Conservation (phyloP, 2,888 invertebrate genomes). For the Elgonia sp. region DNA sequence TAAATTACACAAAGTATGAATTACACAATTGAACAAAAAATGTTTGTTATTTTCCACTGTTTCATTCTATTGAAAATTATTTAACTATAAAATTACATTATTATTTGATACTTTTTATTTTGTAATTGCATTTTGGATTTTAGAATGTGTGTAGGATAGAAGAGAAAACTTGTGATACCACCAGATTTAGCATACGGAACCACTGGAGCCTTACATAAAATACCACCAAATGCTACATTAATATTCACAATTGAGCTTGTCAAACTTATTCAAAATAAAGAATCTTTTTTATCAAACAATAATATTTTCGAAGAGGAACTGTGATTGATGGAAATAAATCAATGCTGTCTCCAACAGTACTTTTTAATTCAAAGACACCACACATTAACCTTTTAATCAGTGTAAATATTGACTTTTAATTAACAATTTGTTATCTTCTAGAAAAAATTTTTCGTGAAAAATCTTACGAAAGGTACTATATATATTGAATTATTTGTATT, state of each 20-base stretch:
- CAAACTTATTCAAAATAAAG: conserved; percentile 91
- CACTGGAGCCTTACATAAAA: conserved; percentile 93
- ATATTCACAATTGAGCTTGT: conserved; percentile 94
- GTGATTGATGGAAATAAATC: conserved; percentile 52
- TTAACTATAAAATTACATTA: background rate
- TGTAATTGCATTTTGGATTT: conserved; percentile 75
- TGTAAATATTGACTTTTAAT: background rate
- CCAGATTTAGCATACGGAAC: conserved; percentile 95
- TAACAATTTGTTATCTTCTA: too few species aligned
- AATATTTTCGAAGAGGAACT: conserved; percentile 56
- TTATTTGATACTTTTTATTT: conserved; percentile 7
- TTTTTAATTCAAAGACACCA: conserved; percentile 31
- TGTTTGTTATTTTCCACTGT: too few species aligned
- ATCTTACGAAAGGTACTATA: too few species aligned
- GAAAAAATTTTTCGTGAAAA: too few species aligned
- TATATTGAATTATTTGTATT: too few species aligned
- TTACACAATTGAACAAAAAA: too few species aligned
- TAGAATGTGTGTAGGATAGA: conserved; percentile 95
- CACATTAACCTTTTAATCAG: background rate
- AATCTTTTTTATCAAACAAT: conserved; percentile 79
- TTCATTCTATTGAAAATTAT: background rate
- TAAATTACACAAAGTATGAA: too few species aligned
- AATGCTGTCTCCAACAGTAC: background rate
- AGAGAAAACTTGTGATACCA: conserved; percentile 94
- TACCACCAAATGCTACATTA: conserved; percentile 93